Evolutionary conservation across 2,113 vertebrate species (phyloP).

Genomic region (Diphyllodes magnificus): DNA sequence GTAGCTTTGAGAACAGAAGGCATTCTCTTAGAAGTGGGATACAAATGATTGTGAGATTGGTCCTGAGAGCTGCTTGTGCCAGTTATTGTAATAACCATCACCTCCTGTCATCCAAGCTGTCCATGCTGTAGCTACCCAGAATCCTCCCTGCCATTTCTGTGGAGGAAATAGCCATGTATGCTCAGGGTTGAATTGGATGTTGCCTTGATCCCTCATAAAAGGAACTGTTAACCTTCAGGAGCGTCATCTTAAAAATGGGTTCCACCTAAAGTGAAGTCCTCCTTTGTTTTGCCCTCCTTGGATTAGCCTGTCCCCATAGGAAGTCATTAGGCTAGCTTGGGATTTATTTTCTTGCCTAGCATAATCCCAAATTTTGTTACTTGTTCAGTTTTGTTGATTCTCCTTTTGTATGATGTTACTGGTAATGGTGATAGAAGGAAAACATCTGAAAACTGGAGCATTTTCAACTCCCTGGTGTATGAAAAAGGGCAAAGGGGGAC

Average conservation of each 20-base stretch:
- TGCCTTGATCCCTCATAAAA: conserved; percentile 5
- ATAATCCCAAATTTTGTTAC: not conserved
- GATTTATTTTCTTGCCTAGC: not conserved
- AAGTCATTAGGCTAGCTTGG: not conserved
- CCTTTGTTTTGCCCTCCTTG: not conserved
- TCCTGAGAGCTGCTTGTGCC: not conserved
- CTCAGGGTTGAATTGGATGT: conserved; percentile 32
- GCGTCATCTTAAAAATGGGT: not conserved
- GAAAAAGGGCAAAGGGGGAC: not conserved
- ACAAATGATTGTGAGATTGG: not conserved
- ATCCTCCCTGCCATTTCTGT: not conserved
- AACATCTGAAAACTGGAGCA: not conserved
- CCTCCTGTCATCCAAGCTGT: not conserved
- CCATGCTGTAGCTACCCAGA: not conserved
- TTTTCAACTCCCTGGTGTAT: not conserved
- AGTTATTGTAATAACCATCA: not conserved
- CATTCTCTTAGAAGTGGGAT: not conserved
- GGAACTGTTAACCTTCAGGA: not conserved
- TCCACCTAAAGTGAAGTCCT: not conserved
- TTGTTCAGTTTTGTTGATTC: not conserved
- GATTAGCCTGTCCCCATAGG: not conserved
- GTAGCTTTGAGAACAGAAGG: not conserved
- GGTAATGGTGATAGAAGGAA: not conserved
- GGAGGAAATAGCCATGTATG: not conserved
- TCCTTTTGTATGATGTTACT: not conserved